Conservation (phyloP, 2,888 invertebrate genomes). For the Hemistola chrysoprasaria region DNA sequence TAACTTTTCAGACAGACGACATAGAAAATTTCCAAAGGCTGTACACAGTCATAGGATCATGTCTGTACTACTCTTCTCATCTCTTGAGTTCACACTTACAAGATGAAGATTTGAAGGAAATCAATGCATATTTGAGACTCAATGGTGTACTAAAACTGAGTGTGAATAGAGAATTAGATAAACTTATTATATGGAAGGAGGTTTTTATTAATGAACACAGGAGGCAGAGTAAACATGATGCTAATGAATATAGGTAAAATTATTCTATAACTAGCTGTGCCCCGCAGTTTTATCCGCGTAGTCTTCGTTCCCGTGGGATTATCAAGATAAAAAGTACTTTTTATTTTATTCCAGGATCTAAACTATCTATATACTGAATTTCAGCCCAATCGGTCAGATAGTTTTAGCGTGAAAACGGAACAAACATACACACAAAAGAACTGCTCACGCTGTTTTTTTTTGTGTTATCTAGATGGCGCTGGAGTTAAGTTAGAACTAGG, state of each 20-base stretch:
- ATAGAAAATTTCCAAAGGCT: conserved; percentile 88
- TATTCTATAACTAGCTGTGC: too few species aligned
- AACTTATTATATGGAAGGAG: conserved; percentile 89
- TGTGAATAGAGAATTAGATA: conserved; percentile 84
- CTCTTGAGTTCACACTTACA: conserved; percentile 90
- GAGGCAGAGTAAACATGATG: conserved; percentile 52
- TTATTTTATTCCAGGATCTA: too few species aligned
- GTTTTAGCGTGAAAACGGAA: too few species aligned
- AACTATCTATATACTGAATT: too few species aligned
- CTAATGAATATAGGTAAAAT: conserved; percentile 60
- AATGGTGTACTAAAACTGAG: conserved; percentile 88
- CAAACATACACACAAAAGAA: too few species aligned
- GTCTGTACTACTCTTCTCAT: conserved; percentile 85
- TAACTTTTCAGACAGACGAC: conserved; percentile 86
- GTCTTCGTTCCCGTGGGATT: too few species aligned
- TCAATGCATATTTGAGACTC: conserved; percentile 88
- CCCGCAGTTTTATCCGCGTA: too few species aligned
- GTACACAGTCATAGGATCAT: conserved; percentile 85
- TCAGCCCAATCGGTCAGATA: too few species aligned
- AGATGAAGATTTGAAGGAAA: conserved; percentile 87
- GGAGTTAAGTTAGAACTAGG: too few species aligned
- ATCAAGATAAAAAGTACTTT: too few species aligned
- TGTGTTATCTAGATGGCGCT: too few species aligned
- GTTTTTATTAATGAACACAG: conserved; percentile 83
- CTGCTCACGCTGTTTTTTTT: too few species aligned